A percentile compares a stretch with the other conserved stretches of the same genome.
Evolutionary conservation across 2,113 vertebrate genomes (phyloP).

Genomic region (Turdus rufiventris): DNA sequence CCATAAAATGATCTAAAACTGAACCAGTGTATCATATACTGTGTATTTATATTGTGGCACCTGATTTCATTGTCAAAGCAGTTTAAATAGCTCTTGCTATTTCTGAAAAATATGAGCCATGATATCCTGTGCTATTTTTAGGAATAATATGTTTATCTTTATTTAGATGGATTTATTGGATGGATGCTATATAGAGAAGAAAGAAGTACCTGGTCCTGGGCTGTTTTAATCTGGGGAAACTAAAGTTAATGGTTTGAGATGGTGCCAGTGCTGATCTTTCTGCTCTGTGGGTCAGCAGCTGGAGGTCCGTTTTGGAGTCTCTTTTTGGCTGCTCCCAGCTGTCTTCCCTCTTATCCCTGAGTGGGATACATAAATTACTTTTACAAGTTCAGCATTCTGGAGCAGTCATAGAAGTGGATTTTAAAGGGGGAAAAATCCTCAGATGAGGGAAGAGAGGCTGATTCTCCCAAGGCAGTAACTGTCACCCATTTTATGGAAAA

Average conservation of each 20-base stretch:
- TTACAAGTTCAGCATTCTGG: neutral
- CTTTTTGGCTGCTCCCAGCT: neutral
- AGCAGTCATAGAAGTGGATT: neutral
- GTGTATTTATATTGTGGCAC: neutral
- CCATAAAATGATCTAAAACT: neutral
- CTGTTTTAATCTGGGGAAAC: neutral
- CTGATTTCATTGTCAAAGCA: slow-evolving; percentile 1
- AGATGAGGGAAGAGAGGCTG: neutral
- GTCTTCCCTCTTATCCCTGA: neutral
- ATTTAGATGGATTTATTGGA: neutral
- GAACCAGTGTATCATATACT: neutral
- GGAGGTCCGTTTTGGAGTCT: neutral
- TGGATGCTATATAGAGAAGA: neutral
- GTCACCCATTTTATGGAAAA: neutral
- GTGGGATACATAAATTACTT: neutral
- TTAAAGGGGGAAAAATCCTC: neutral
- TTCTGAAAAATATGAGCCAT: neutral
- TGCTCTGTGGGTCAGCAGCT: neutral
- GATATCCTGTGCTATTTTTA: neutral
- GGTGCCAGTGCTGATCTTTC: neutral
- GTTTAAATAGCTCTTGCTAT: neutral
- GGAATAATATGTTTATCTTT: neutral
- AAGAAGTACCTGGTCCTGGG: neutral
- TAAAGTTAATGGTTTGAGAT: neutral
- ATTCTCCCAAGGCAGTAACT: neutral